Evolutionary conservation across 1,140 invertebrate species (phyloP), one percentile per base, ranked within the genome.

Genomic region (Meloidogyne floridensis): DNA sequence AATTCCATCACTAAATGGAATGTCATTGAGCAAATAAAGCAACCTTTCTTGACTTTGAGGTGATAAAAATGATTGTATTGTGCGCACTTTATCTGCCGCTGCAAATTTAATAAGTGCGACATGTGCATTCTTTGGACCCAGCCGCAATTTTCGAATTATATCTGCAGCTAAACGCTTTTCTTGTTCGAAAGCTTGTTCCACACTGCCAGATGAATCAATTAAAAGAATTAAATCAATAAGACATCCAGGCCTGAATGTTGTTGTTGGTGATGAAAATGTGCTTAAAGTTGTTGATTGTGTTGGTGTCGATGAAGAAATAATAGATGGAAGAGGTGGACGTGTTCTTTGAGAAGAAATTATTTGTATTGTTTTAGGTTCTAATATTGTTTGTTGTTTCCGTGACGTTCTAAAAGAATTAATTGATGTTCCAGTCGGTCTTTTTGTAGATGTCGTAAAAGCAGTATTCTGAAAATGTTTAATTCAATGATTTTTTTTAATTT

Each of bases 41-140:
- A 90, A 54, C n/a, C 77, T 69, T 11, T 74, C 69, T 54, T 81
- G 80, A 54, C 72, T 75, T 71, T 87, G 87, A 4, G 43, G 20
- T 10, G 51, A 20, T 18, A 70, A 71, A 81, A 88, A 88, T n/a
- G 83, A 74, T 59, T 83, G 80, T 8, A 88, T 43, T 9, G 86
- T 87, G 10, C 85, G 76, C 5, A 87, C 88, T 77, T 88, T 88
- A 13, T 87, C 83, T 42, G 56, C 32, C 20, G 87, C 75, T 11
- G 87, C 85, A 75, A 89, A 88, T 82, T 88, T 88, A 18, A 88
- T 87, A 4, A 88, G 51, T 6, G 86, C 18, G 9, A 88, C 88
- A 42, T 84, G 84, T 9, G 86, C 86, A 74, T 88, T 87, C 69
- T 88, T 15, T 10, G 81, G 81, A 4, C 87, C 84, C n/a, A 77